phyloP scores from a whole-genome alignment of 30 jellyfish, hydroid and myxozoan species.

The Rhopilema esculentum region DNA sequence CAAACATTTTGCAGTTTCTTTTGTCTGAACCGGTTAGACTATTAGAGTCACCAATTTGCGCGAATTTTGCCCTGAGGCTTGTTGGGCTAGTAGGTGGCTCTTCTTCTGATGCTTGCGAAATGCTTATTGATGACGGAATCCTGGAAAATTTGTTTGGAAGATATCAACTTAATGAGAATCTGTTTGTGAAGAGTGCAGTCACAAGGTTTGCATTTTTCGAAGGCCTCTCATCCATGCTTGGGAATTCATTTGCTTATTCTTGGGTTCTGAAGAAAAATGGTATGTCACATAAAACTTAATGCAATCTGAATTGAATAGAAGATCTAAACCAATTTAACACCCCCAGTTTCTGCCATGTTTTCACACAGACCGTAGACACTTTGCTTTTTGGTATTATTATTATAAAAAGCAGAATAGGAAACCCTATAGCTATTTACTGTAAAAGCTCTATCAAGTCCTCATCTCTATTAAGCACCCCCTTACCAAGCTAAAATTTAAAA shows the following conservation, averaged over 20 bases:
- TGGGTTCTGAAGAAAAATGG: conserved; percentile 25
- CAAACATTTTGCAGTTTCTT: conserved; percentile 27
- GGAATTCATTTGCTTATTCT: neutral
- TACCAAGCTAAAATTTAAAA: too few relatives aligned
- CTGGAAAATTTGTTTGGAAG: conserved; percentile 39
- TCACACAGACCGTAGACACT: neutral
- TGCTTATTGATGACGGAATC: conserved; percentile 23
- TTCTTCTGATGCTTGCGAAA: conserved; percentile 6
- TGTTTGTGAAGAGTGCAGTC: conserved; percentile 27
- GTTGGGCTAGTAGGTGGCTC: conserved; percentile 56
- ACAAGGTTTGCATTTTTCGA: conserved; percentile 44
- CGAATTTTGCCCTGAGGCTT: conserved; percentile 47
- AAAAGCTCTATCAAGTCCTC: too few relatives aligned
- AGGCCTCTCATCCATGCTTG: conserved; percentile 39
- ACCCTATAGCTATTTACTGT: too few relatives aligned
- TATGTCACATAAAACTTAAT: neutral
- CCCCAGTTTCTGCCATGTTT: neutral
- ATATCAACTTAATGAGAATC: neutral
- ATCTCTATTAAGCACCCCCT: too few relatives aligned
- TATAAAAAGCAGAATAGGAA: too few relatives aligned
- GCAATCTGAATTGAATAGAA: neutral
- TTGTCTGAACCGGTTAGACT: conserved; percentile 19
- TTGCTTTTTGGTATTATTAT: neutral
- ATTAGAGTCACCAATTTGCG: conserved; percentile 14
- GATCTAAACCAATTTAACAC: neutral